Conservation (phyloP, 2,113 vertebrate species). For the Strix aluco region DNA sequence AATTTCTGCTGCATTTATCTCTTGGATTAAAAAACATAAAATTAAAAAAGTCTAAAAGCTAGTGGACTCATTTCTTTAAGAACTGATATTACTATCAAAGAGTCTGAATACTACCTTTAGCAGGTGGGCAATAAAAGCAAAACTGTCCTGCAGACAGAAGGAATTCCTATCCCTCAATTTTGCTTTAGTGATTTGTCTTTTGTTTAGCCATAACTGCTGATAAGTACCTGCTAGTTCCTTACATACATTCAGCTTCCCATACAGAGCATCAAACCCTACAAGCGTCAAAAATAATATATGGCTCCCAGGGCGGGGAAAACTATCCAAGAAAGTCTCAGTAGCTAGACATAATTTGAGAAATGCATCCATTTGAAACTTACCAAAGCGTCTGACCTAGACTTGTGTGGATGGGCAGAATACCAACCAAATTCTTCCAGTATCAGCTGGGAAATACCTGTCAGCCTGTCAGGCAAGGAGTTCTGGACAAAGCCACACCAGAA, state of each 20-base stretch:
- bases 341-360: constrained; percentile 44
- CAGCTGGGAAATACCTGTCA: constrained; percentile 45
- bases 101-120: not conserved
- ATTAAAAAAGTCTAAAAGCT: not conserved
- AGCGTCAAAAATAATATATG: constrained; percentile 27
- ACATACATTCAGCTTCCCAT: constrained; percentile 59
- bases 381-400: constrained; percentile 39
- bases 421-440: constrained; percentile 41
- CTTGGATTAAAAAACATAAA: not conserved
- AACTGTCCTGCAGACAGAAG: not conserved
- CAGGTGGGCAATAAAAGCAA: constrained; percentile 2
- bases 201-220: constrained; percentile 35
- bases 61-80: not conserved
- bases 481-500: constrained; percentile 42
- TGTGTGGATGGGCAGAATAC: constrained; percentile 30
- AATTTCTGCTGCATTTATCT: constrained; percentile 4
- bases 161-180: constrained; percentile 14
- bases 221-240: constrained; percentile 44
- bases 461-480: constrained; percentile 18
- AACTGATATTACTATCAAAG: not conserved
- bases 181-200: constrained; percentile 32
- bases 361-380: constrained; percentile 37
- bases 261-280: constrained; percentile 50
- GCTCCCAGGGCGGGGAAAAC: constrained; percentile 10
- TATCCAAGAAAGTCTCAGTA: constrained; percentile 49